These are phyloP conservation scores for Muntiacus muntjak DNA, from an alignment of 2,113 vertebrate genomes.

Conservation along the genomic window DNA sequence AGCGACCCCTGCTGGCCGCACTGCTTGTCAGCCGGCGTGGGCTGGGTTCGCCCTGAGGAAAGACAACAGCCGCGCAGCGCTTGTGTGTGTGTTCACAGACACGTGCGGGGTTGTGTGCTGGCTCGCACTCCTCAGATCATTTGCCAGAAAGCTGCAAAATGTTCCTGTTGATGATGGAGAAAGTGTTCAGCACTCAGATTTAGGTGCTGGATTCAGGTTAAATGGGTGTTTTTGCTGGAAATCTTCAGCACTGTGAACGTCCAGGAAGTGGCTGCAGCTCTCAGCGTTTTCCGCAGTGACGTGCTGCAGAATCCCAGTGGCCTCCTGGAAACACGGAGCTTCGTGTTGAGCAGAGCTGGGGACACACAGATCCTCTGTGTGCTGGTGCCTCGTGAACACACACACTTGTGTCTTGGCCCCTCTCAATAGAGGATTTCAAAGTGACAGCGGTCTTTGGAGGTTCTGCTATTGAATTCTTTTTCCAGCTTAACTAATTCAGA, in stretches of 20 bases:
- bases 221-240: neutral
- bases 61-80: neutral
- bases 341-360: neutral
- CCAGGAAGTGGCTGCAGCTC: neutral
- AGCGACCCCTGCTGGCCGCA: neutral
- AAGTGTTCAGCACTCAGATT: neutral
- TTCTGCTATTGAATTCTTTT: neutral
- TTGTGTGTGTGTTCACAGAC: neutral
- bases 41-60: neutral
- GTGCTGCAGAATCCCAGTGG: fast-evolving
- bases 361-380: neutral
- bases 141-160: neutral
- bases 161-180: neutral
- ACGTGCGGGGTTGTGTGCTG: neutral
- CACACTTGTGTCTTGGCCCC: neutral
- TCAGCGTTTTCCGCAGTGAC: fast-evolving
- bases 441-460: neutral
- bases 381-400: neutral
- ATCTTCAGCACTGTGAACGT: fast-evolving
- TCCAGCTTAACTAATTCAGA: neutral
- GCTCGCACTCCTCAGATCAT: neutral
- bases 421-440: neutral
- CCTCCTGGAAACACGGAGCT: neutral
- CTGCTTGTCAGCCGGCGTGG: fast-evolving
- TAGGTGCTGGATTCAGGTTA: neutral